phyloP scores from a whole-genome alignment of 1,140 invertebrate genomes.

The Halictus rubicundus region DNA sequence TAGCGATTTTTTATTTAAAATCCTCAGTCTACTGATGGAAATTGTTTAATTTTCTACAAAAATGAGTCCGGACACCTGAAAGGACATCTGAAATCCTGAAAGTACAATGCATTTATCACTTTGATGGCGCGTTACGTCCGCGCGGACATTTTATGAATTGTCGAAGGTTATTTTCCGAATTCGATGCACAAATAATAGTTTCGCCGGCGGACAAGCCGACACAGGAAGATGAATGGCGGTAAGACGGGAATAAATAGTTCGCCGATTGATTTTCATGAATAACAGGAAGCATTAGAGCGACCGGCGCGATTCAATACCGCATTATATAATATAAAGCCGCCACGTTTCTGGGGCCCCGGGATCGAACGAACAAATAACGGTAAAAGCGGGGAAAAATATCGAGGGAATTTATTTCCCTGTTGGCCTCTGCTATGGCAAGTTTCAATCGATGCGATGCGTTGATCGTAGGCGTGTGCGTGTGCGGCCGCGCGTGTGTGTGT shows the following conservation, averaged over 20 bases:
- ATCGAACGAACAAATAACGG: not conserved
- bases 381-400: not conserved
- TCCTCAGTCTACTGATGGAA: too few species aligned
- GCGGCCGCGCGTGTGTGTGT: not conserved
- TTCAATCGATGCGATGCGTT: constrained; percentile 6
- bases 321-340: constrained; percentile 29
- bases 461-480: too few species aligned
- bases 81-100: too few species aligned
- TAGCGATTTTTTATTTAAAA: too few species aligned
- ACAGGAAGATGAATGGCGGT: constrained; percentile 1
- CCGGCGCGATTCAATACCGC: not conserved
- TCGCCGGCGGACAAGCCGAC: too few species aligned
- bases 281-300: not conserved
- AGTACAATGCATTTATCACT: too few species aligned
- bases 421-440: not conserved
- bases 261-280: constrained; percentile 25
- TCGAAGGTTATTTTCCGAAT: too few species aligned
- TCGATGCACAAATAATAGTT: too few species aligned
- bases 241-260: constrained; percentile 2
- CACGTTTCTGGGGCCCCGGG: not conserved
- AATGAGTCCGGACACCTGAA: too few species aligned
- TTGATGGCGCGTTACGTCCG: too few species aligned
- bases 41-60: too few species aligned
- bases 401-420: constrained; percentile 30
- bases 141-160: too few species aligned